Conservation (phyloP, 2,797 vertebrate species). For the Sebastes hubbsi region DNA sequence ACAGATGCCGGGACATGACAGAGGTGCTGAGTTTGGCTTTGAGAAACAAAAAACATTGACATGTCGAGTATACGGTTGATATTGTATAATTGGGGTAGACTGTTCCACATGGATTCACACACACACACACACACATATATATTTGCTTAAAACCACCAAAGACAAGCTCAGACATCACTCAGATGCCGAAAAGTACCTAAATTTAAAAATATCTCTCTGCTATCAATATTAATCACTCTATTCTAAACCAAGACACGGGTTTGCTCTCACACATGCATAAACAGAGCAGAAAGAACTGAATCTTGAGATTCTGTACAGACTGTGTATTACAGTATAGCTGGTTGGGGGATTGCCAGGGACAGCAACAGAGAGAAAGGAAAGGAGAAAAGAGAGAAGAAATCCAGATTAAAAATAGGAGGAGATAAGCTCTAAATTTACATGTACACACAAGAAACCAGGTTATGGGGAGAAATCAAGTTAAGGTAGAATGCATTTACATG, state of each 20-base stretch:
- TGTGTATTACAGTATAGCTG: neutral
- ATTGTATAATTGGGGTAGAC: neutral
- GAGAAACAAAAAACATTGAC: constrained; percentile 20
- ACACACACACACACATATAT: neutral
- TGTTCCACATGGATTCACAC: neutral
- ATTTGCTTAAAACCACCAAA: neutral
- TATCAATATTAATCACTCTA: constrained; percentile 30
- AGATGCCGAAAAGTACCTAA: neutral
- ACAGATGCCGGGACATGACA: constrained; percentile 46
- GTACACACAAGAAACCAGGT: neutral
- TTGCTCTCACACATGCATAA: constrained; percentile 6
- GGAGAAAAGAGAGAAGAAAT: neutral
- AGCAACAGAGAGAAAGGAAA: neutral
- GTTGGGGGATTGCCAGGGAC: neutral
- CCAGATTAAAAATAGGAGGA: neutral
- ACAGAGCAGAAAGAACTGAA: constrained; percentile 1
- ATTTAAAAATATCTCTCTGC: constrained; percentile 8
- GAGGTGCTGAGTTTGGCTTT: constrained; percentile 47
- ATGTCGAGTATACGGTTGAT: constrained; percentile 25
- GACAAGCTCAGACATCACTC: neutral
- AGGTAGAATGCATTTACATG: neutral
- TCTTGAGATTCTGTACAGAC: neutral
- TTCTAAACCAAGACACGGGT: constrained; percentile 15
- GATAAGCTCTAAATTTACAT: neutral
- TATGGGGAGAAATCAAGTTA: neutral